Conservation (phyloP, 1,140 invertebrate genomes). For the Heliconius eleuchia region DNA sequence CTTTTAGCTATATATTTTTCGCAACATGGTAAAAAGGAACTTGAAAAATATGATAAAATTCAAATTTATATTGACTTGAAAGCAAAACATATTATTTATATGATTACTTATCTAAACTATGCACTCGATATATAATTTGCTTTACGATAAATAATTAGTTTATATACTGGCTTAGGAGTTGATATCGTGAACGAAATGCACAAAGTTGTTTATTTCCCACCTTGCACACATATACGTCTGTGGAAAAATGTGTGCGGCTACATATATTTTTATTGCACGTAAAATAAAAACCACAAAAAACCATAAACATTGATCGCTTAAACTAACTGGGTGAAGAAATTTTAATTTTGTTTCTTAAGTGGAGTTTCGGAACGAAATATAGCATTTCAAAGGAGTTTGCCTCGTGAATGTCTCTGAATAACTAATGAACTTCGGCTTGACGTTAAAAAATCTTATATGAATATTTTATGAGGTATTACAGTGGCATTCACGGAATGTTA, state of each 20-base stretch:
- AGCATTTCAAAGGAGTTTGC: constrained; percentile 33
- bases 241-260: too few relatives aligned
- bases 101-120: too few relatives aligned
- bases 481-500: background rate
- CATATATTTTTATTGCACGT: background rate
- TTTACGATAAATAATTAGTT: too few relatives aligned
- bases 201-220: too few relatives aligned
- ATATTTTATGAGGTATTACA: constrained; percentile 27
- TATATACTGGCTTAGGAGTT: too few relatives aligned
- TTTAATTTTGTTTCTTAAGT: constrained; percentile 39
- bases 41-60: too few relatives aligned
- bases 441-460: constrained; percentile 31
- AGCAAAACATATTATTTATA: too few relatives aligned
- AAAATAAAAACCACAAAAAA: background rate
- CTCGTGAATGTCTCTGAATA: constrained; percentile 37
- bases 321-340: constrained; percentile 12
- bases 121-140: too few relatives aligned
- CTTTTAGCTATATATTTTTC: too few relatives aligned
- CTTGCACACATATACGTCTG: too few relatives aligned
- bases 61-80: too few relatives aligned
- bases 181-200: too few relatives aligned
- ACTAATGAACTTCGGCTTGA: constrained; percentile 47
- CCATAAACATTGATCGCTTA: background rate
- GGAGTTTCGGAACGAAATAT: constrained; percentile 33
- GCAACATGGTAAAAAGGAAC: background rate